Conservation (phyloP, 2,797 vertebrate genomes). For the Vireo griseus region DNA sequence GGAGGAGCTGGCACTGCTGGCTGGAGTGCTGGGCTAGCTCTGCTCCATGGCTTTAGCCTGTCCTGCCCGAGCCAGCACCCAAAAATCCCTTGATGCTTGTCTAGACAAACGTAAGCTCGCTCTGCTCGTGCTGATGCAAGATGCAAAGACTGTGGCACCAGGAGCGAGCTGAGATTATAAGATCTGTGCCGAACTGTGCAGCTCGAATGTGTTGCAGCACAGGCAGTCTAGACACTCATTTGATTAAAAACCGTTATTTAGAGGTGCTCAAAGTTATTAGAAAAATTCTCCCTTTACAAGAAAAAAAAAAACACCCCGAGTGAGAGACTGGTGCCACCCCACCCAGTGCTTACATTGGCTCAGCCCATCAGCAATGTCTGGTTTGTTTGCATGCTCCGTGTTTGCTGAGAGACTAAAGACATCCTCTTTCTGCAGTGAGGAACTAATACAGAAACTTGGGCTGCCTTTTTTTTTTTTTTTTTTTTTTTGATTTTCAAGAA, state of each 20-base stretch:
- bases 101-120: accelerated
- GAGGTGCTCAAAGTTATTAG: neutral
- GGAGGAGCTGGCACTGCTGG: neutral
- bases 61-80: neutral
- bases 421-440: neutral
- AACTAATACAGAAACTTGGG: neutral
- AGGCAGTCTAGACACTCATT: neutral
- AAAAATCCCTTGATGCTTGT: accelerated
- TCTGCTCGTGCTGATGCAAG: neutral
- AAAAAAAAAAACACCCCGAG: accelerated
- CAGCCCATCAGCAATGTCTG: neutral
- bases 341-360: neutral
- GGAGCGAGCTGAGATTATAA: neutral
- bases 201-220: neutral
- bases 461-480: neutral
- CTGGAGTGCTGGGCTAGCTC: neutral
- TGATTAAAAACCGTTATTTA: neutral
- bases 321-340: neutral
- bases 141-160: neutral
- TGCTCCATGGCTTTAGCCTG: neutral
- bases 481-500: neutral
- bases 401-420: neutral
- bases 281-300: neutral
- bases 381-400: neutral
- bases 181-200: neutral